Percentiles rank a stretch among this genome's conserved stretches.
Evolutionary conservation across 2,888 invertebrate species (phyloP).

Genomic region (Pilophorus perplexus): DNA sequence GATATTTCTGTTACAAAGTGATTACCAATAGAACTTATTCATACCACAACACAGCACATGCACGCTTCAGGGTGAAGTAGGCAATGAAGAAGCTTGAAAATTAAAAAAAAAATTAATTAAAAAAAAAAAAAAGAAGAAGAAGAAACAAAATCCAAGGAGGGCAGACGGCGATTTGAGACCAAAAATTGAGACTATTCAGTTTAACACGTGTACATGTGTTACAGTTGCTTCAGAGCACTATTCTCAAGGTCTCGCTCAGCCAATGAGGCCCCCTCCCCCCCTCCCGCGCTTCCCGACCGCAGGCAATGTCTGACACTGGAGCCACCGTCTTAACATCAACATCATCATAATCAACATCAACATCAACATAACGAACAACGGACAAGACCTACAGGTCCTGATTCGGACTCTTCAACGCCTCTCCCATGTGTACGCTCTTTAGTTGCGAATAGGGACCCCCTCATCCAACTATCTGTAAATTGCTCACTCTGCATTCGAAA

Average conservation of each 20-base stretch:
- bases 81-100: not conserved
- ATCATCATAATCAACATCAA: conserved; percentile 34
- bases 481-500: conserved; percentile 48
- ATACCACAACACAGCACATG: conserved; percentile 16
- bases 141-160: conserved; percentile 17
- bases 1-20: too few relatives aligned
- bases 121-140: not conserved
- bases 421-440: conserved; percentile 47
- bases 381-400: conserved; percentile 6
- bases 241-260: conserved; percentile 71
- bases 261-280: conserved; percentile 74
- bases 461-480: conserved; percentile 47
- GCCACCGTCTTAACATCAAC: conserved; percentile 54
- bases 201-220: conserved; percentile 50
- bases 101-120: not conserved
- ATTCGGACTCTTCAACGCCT: conserved; percentile 35
- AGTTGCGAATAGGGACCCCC: conserved; percentile 34
- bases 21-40: conserved; percentile 6
- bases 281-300: conserved; percentile 71
- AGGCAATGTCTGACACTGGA: conserved; percentile 80
- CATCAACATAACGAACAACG: conserved; percentile 26
- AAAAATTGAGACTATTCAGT: not conserved
- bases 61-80: conserved; percentile 11
- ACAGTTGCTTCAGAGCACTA: conserved; percentile 84
- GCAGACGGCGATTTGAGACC: conserved; percentile 1